Conservation (phyloP, 2,797 vertebrate species). For the Acanthurus leucopareius region DNA sequence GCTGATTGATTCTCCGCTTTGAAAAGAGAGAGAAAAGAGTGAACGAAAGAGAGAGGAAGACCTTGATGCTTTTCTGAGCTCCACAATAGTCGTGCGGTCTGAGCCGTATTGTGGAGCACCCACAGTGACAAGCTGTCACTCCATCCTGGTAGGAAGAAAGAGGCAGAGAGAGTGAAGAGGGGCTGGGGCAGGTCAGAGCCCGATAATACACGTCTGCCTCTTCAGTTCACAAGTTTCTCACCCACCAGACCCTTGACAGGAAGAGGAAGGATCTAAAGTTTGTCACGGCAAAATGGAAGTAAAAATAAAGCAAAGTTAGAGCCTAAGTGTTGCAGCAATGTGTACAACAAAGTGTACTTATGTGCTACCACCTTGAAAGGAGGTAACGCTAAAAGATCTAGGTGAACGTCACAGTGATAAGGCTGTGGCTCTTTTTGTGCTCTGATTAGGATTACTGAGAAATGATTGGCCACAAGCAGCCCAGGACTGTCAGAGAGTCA, state of each 20-base stretch:
- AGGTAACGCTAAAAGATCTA: constrained; percentile 2
- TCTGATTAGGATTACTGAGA: constrained; percentile 13
- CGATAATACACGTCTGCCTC: constrained; percentile 81
- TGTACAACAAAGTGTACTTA: not conserved
- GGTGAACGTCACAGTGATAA: constrained; percentile 11
- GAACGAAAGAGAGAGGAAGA: constrained; percentile 83
- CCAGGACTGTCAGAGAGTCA: constrained; percentile 37
- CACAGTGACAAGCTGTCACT: constrained; percentile 92
- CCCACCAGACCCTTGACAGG: constrained; percentile 60
- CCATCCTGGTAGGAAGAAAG: constrained; percentile 66
- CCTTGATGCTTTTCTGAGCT: constrained; percentile 92
- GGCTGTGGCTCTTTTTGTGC: constrained; percentile 13
- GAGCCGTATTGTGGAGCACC: constrained; percentile 90
- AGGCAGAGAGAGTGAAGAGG: constrained; percentile 49
- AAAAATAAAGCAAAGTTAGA: constrained; percentile 25
- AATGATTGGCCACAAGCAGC: constrained; percentile 23
- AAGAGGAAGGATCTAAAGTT: constrained; percentile 27
- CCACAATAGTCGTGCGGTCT: constrained; percentile 89
- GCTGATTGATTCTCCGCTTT: constrained; percentile 97
- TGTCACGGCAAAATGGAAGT: constrained; percentile 2
- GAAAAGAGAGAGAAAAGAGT: constrained; percentile 87
- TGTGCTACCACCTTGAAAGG: constrained; percentile 1
- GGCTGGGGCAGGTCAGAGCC: constrained; percentile 60
- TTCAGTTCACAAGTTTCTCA: constrained; percentile 82
- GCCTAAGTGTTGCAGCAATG: not conserved